These are phyloP conservation scores for Camelus bactrianus DNA, from an alignment of 2,113 vertebrate genomes.

Conservation along the genomic window DNA sequence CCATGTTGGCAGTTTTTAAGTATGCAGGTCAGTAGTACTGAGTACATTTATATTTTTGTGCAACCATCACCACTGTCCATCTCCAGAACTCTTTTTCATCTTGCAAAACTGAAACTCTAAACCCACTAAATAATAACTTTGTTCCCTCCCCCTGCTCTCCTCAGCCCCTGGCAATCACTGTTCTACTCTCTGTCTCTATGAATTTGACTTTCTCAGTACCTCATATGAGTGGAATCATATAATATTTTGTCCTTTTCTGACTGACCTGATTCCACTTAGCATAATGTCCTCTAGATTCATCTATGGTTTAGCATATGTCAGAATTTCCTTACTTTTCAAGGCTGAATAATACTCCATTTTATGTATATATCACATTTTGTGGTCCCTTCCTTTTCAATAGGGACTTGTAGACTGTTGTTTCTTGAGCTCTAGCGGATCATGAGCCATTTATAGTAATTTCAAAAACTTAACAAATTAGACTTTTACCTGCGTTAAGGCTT, in stretches of 20 bases:
- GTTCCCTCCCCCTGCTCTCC: fast-evolving
- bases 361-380: not conserved
- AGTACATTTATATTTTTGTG: not conserved
- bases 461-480: not conserved
- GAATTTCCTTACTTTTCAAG: slow-evolving; percentile 37
- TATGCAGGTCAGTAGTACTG: not conserved
- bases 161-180: not conserved
- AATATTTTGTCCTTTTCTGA: not conserved
- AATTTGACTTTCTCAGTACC: not conserved
- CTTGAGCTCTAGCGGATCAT: not conserved
- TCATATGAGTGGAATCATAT: not conserved
- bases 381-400: slow-evolving; percentile 19
- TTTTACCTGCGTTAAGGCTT: not conserved
- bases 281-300: not conserved
- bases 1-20: not conserved
- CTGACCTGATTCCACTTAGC: not conserved
- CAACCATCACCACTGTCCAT: not conserved
- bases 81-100: not conserved
- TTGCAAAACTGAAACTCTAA: not conserved
- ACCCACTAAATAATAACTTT: not conserved
- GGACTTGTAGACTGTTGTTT: not conserved
- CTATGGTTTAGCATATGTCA: not conserved
- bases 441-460: not conserved
- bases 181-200: not conserved
- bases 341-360: not conserved